Base-by-base conservation (phyloP, 2,797 vertebrate genomes). In the Falco biarmicus region DNA sequence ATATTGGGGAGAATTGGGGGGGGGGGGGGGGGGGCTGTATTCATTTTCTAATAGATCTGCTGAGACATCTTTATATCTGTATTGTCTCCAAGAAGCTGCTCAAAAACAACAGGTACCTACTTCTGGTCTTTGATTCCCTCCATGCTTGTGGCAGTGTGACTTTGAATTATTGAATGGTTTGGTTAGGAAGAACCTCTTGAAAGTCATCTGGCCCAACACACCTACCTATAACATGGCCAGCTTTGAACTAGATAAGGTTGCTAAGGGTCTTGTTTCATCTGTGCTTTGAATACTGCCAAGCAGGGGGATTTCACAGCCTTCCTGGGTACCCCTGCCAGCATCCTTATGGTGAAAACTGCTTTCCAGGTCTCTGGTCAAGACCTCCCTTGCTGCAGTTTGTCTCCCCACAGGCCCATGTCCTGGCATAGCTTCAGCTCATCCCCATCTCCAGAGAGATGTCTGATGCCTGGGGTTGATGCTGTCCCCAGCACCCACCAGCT, bases 21-120 rank as follows among this genome's bases (percentile, higher is more conserved):
- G 5, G 5, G 6, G 1, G n/a, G 6, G 43, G 4, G 6, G 7
- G 0, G 6, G 19, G 20, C 17, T 32, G 1, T 70, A 3, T 6
- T 25, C 4, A 4, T 32, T 92, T 69, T 57, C 47, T 54, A 73
- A 45, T 5, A 34, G 11, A 60, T 45, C 28, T 88, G 15, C 13
- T 80, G 6, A 53, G 26, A 56, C 13, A 29, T 41, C 21, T 74
- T 79, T 70, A 8, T 43, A 47, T 22, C 51, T 48, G 13, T 21
- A 50, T 24, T 28, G 8, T 24, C 41, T 79, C 51, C 61, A 91
- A 43, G 56, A 84, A 59, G 59, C 15, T 2, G 0, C 9, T 31
- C 56, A 83, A 84, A 90, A 48, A 1, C 10, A 53, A 5, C 11
- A 69, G 9, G 9, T 64, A 28, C 56, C 43, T 73, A n/a, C 31